These are phyloP conservation scores for Epinephelus coioides DNA, from an alignment of 2,797 vertebrate genomes.

Conservation along the genomic window DNA sequence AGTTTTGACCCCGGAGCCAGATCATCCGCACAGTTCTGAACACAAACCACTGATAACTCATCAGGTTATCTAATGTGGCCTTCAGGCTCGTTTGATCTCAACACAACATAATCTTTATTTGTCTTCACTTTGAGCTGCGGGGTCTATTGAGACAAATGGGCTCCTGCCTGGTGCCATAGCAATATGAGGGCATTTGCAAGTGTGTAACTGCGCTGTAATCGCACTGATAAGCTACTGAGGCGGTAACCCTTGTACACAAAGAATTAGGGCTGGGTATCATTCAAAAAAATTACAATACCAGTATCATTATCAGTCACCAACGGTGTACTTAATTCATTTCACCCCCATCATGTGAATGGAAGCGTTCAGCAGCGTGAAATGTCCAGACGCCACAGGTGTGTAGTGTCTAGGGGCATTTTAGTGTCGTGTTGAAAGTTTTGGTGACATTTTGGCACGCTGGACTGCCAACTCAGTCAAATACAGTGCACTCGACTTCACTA, in stretches of 20 bases:
- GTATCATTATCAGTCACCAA: too few relatives aligned
- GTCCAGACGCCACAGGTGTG: too few relatives aligned
- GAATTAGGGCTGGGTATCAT: background rate
- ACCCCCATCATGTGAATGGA: too few relatives aligned
- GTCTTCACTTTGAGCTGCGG: slow-evolving; percentile 3
- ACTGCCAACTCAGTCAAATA: too few relatives aligned
- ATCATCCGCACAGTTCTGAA: slow-evolving; percentile 51
- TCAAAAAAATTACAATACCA: too few relatives aligned
- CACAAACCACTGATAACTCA: slow-evolving; percentile 75
- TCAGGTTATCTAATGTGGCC: slow-evolving; percentile 29
- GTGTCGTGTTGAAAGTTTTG: too few relatives aligned
- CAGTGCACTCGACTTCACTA: too few relatives aligned
- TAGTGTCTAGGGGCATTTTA: too few relatives aligned
- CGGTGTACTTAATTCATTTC: too few relatives aligned
- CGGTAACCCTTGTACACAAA: background rate
- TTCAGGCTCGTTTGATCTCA: slow-evolving; percentile 15
- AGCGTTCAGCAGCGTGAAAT: too few relatives aligned
- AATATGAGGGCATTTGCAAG: background rate
- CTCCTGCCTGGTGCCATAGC: background rate
- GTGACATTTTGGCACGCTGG: too few relatives aligned
- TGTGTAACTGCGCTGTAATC: background rate
- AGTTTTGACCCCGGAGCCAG: slow-evolving; percentile 56
- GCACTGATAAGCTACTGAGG: background rate
- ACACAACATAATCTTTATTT: slow-evolving; percentile 14
- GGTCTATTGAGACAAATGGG: background rate